Conservation (phyloP, 2,797 vertebrate species). For the Hephaestus fuliginosus region DNA sequence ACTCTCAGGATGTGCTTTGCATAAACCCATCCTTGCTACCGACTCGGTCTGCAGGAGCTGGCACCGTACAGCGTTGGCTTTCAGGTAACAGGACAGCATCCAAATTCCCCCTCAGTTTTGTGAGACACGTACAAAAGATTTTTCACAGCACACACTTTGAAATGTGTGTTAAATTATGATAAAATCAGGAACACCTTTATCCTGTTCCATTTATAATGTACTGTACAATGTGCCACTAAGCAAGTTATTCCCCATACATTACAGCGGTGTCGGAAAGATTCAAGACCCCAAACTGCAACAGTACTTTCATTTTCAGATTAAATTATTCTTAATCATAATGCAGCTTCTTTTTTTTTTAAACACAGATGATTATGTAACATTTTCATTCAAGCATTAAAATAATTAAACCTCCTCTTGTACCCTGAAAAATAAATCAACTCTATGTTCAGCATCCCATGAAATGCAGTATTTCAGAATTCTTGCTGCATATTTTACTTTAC, state of each 20-base stretch:
- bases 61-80: conserved; percentile 39
- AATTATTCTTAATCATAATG: conserved; percentile 1
- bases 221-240: conserved; percentile 5
- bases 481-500: neutral
- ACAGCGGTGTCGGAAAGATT: neutral
- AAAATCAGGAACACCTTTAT: conserved; percentile 32
- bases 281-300: neutral
- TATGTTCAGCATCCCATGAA: conserved; percentile 18
- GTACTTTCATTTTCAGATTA: neutral
- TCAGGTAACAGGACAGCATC: conserved; percentile 60
- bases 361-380: conserved; percentile 7
- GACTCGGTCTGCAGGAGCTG: conserved; percentile 47
- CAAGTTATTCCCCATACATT: neutral
- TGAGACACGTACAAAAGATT: conserved; percentile 40
- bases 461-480: neutral
- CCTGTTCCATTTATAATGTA: conserved; percentile 16
- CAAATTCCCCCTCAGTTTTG: conserved; percentile 55
- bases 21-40: conserved; percentile 48
- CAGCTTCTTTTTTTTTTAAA: neutral
- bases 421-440: conserved; percentile 10
- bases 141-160: conserved; percentile 29
- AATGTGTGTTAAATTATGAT: conserved; percentile 40
- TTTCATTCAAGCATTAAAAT: conserved; percentile 33
- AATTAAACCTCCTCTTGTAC: conserved; percentile 22
- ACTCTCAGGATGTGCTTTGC: conserved; percentile 55